A percentile compares a stretch with the other conserved stretches of the same genome.
Evolutionary conservation across 2,797 vertebrate species (phyloP).

Genomic region (Ceryle rudis): DNA sequence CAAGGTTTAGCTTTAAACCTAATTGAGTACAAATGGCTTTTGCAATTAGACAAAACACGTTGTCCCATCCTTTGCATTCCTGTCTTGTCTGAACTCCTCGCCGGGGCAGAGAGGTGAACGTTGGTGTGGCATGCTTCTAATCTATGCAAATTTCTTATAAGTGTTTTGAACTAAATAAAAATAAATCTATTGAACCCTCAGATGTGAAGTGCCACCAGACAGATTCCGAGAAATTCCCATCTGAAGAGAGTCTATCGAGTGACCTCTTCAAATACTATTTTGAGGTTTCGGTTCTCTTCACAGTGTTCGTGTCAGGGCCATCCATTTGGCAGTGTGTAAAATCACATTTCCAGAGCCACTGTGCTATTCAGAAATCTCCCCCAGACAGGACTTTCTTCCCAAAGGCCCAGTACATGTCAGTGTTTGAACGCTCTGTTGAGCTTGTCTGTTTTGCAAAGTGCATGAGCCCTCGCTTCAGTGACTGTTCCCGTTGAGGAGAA

Average conservation of each 20-base stretch:
- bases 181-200: background rate
- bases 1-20: background rate
- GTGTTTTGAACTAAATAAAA: background rate
- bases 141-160: background rate
- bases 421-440: background rate
- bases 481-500: background rate
- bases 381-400: background rate
- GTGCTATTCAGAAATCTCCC: background rate
- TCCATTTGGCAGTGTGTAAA: background rate
- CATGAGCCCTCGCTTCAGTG: background rate
- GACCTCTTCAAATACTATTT: constrained; percentile 1
- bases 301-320: background rate
- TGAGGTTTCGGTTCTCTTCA: background rate
- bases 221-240: background rate
- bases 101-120: background rate
- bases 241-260: background rate
- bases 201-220: background rate
- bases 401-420: background rate
- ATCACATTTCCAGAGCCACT: background rate
- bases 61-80: background rate
- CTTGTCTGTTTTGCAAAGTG: background rate
- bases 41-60: background rate
- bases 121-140: background rate
- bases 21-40: background rate
- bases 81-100: background rate